Conservation (phyloP, 2,888 invertebrate genomes). For the Hoplodrina blanda region DNA sequence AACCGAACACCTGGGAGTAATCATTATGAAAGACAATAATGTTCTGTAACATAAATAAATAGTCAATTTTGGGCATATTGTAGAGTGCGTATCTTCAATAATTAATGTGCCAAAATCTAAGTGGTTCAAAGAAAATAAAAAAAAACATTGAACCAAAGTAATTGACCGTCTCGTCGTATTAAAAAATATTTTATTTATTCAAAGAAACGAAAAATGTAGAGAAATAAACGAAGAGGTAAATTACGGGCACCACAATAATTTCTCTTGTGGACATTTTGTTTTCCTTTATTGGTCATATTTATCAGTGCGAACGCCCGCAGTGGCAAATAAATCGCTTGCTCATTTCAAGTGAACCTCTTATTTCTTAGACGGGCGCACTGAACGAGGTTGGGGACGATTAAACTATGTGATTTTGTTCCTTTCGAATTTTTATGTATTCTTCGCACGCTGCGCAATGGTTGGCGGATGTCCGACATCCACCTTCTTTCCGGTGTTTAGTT, state of each 20-base stretch:
- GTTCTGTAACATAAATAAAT: conserved; percentile 10
- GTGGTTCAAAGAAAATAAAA: conserved; percentile 18
- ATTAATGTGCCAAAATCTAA: conserved; percentile 19
- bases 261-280: conserved; percentile 85
- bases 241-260: conserved; percentile 80
- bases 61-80: neutral
- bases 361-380: conserved; percentile 65
- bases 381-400: conserved; percentile 51
- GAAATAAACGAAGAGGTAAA: conserved; percentile 74
- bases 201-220: conserved; percentile 64
- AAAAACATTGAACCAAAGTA: conserved; percentile 31
- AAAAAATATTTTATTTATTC: conserved; percentile 58
- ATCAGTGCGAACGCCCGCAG: conserved; percentile 80
- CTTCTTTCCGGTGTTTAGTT: conserved; percentile 13
- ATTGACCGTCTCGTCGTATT: conserved; percentile 43
- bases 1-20: conserved; percentile 18
- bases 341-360: conserved; percentile 76
- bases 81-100: conserved; percentile 9
- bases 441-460: conserved; percentile 15
- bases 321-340: conserved; percentile 80
- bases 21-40: conserved; percentile 25
- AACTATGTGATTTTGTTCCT: conserved; percentile 50
- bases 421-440: conserved; percentile 30
- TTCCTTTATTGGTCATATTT: conserved; percentile 87
- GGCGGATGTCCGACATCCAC: conserved; percentile 3